phyloP scores from a whole-genome alignment of 2,888 invertebrate genomes.

The Habroteleia sp. region DNA sequence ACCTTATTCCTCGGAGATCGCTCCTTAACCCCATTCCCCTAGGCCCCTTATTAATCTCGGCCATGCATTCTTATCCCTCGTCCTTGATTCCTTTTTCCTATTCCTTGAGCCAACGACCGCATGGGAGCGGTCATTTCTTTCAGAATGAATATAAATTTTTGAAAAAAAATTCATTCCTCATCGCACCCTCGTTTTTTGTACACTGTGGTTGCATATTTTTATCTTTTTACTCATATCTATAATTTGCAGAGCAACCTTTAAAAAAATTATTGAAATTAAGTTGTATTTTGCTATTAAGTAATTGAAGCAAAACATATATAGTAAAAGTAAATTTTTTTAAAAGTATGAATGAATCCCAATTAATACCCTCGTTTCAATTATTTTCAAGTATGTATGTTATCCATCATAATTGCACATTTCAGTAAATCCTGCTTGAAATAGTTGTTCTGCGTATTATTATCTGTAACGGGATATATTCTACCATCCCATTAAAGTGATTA shows the following conservation, averaged over 20 bases:
- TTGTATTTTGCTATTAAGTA: too few species aligned
- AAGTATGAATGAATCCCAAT: too few species aligned
- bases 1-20: conserved; percentile 24
- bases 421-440: conserved; percentile 4
- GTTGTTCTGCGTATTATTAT: conserved; percentile 20
- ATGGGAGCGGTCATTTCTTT: not conserved
- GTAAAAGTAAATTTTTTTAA: too few species aligned
- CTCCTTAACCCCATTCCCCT: conserved; percentile 17
- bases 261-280: too few species aligned
- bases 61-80: conserved; percentile 5
- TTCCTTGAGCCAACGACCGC: not conserved
- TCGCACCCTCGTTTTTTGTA: too few species aligned
- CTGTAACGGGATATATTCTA: conserved; percentile 34
- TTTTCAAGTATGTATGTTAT: conserved; percentile 2
- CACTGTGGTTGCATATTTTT: too few species aligned
- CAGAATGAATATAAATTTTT: not conserved
- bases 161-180: too few species aligned
- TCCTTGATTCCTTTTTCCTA: conserved; percentile 14
- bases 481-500: conserved; percentile 10
- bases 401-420: conserved; percentile 17
- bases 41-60: conserved; percentile 17
- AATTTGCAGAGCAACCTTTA: too few species aligned
- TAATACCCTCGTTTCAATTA: too few species aligned
- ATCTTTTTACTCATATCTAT: too few species aligned
- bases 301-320: too few species aligned